A percentile compares a stretch with the other conserved stretches of the same genome.
Conservation (phyloP, 1,140 invertebrate species). For the Drosophila grimshawi region DNA sequence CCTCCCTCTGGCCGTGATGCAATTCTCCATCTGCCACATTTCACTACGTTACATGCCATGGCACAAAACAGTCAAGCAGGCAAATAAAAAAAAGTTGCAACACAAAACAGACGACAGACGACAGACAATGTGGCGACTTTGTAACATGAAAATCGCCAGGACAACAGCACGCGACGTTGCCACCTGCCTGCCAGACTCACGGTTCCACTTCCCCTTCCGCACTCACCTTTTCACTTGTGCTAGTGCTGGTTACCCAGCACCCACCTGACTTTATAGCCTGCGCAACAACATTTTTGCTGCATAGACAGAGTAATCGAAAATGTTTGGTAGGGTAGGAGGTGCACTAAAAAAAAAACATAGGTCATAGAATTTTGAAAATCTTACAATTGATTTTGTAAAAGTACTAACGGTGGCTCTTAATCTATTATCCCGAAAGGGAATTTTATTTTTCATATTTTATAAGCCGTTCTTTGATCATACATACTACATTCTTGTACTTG, state of each 20-base stretch:
- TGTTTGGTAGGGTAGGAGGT: not conserved
- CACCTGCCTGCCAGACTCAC: slow-evolving; percentile 30
- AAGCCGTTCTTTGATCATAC: too few relatives aligned
- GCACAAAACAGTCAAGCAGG: slow-evolving; percentile 35
- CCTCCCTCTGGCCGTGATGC: not conserved
- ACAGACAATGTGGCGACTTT: slow-evolving; percentile 69
- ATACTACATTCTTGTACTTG: too few relatives aligned
- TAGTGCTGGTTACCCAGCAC: not conserved
- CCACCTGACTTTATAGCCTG: slow-evolving; percentile 74
- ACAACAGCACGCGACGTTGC: slow-evolving; percentile 74
- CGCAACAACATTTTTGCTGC: slow-evolving; percentile 65
- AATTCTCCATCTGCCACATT: slow-evolving; percentile 6
- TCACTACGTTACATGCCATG: slow-evolving; percentile 12
- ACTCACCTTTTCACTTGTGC: slow-evolving; percentile 16
- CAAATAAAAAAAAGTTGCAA: slow-evolving; percentile 48
- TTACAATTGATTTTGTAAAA: too few relatives aligned
- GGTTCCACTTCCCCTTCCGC: not conserved
- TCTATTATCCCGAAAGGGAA: too few relatives aligned
- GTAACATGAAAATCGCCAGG: slow-evolving; percentile 80
- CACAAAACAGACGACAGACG: slow-evolving; percentile 56
- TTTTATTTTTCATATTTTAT: too few relatives aligned
- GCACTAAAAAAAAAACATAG: not conserved
- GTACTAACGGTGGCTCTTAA: too few relatives aligned
- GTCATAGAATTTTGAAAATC: not conserved
- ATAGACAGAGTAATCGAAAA: slow-evolving; percentile 40